Evolutionary conservation across 2,113 vertebrate species (phyloP).

Genomic region (Sceloporus undulatus): DNA sequence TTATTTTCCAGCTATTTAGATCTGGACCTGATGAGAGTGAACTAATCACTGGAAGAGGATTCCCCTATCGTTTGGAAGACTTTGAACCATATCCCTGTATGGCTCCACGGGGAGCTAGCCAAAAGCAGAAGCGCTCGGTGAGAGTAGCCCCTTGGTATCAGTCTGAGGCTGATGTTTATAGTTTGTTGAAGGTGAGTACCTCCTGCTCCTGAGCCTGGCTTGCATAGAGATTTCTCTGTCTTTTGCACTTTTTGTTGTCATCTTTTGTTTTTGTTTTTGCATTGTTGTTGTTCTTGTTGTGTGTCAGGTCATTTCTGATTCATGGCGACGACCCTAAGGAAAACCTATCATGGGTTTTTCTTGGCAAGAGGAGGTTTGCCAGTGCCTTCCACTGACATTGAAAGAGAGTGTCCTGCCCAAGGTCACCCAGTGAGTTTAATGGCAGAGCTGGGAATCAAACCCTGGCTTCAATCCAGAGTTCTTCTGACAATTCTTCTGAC

Average conservation of each 20-base stretch:
- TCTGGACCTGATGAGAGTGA: accelerated
- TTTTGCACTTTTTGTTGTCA: too few relatives aligned
- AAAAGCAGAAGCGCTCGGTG: background rate
- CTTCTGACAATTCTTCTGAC: too few relatives aligned
- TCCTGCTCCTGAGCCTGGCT: background rate
- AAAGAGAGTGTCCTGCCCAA: too few relatives aligned
- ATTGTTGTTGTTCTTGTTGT: too few relatives aligned
- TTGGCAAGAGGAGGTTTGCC: too few relatives aligned
- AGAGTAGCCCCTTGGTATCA: conserved; percentile 65
- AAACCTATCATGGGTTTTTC: too few relatives aligned
- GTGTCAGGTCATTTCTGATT: background rate
- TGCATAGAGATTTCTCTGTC: background rate
- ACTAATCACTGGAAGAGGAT: conserved; percentile 35
- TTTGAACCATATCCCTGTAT: conserved; percentile 72
- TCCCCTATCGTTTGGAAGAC: conserved; percentile 67
- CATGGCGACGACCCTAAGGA: too few relatives aligned
- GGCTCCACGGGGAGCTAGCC: background rate
- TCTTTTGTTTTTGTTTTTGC: too few relatives aligned
- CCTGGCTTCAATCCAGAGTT: too few relatives aligned
- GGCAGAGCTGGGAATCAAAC: too few relatives aligned
- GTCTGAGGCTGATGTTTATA: conserved; percentile 69
- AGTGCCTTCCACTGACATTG: too few relatives aligned
- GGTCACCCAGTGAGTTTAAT: too few relatives aligned
- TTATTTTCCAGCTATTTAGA: conserved; percentile 8
- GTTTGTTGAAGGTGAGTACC: conserved; percentile 66